Evolutionary conservation across 2,797 vertebrate genomes (phyloP).

Genomic region (Silurus aristotelis): DNA sequence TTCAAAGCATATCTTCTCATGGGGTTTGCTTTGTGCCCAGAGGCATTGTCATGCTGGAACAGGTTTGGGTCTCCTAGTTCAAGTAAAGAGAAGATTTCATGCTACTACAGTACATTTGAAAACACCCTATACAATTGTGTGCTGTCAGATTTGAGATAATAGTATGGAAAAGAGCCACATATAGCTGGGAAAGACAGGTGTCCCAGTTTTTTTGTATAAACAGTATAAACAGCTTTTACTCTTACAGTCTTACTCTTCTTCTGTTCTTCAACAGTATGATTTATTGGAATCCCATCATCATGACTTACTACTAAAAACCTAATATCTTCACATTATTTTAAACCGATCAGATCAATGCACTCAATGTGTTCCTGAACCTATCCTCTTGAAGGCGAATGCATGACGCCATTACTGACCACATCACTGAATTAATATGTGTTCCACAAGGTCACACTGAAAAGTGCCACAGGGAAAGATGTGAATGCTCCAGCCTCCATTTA

Average conservation of each 20-base stretch:
- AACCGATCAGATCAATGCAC: slow-evolving; percentile 15
- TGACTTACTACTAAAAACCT: background rate
- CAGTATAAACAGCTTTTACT: too few relatives aligned
- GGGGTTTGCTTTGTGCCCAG: too few relatives aligned
- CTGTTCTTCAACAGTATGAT: background rate
- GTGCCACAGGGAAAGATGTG: slow-evolving; percentile 38
- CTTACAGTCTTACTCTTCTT: background rate
- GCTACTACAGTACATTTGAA: too few relatives aligned
- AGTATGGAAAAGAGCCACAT: too few relatives aligned
- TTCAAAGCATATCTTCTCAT: too few relatives aligned
- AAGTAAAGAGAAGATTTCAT: too few relatives aligned
- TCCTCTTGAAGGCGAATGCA: slow-evolving; percentile 10
- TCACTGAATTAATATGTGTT: slow-evolving; percentile 34
- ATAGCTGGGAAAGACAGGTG: too few relatives aligned
- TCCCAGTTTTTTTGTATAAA: too few relatives aligned
- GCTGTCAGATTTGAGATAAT: too few relatives aligned
- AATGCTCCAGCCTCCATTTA: slow-evolving; percentile 49
- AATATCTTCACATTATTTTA: background rate
- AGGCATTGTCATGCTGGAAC: too few relatives aligned
- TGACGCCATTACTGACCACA: slow-evolving; percentile 25
- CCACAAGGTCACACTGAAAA: slow-evolving; percentile 55
- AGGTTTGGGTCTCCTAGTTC: too few relatives aligned
- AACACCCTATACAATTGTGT: too few relatives aligned
- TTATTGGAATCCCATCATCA: background rate
- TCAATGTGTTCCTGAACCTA: slow-evolving; percentile 7